Conservation (phyloP, 2,797 vertebrate species). For the Florisuga fusca region DNA sequence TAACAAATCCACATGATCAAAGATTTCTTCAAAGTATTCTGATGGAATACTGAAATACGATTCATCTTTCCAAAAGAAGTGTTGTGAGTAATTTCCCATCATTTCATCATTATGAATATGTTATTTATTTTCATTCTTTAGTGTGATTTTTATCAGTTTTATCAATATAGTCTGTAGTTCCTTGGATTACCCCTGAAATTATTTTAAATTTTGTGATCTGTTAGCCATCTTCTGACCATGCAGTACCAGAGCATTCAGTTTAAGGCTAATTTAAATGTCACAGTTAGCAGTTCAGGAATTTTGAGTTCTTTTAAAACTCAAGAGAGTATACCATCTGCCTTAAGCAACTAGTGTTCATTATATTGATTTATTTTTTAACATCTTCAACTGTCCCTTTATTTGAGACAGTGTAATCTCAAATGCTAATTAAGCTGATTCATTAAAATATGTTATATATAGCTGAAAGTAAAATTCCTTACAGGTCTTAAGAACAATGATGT, state of each 20-base stretch:
- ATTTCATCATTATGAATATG: neutral
- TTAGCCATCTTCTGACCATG: neutral
- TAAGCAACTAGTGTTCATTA: conserved; percentile 27
- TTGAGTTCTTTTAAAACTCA: neutral
- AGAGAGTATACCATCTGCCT: neutral
- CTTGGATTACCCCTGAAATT: neutral
- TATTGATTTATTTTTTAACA: conserved; percentile 34
- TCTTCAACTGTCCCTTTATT: neutral
- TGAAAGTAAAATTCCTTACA: neutral
- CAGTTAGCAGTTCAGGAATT: neutral
- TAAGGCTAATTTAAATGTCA: neutral
- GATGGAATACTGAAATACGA: neutral
- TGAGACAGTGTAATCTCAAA: neutral
- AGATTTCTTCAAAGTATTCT: neutral
- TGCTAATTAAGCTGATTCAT: neutral
- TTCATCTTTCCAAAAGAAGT: neutral
- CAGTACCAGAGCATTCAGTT: neutral
- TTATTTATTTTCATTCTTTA: neutral
- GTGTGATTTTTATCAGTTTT: neutral
- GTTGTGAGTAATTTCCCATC: neutral
- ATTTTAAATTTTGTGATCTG: neutral
- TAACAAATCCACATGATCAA: neutral
- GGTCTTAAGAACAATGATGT: neutral
- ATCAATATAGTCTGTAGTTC: neutral
- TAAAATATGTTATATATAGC: neutral